Evolutionary conservation across 2,113 vertebrate species (phyloP).

Genomic region (Dasyprocta punctata): DNA sequence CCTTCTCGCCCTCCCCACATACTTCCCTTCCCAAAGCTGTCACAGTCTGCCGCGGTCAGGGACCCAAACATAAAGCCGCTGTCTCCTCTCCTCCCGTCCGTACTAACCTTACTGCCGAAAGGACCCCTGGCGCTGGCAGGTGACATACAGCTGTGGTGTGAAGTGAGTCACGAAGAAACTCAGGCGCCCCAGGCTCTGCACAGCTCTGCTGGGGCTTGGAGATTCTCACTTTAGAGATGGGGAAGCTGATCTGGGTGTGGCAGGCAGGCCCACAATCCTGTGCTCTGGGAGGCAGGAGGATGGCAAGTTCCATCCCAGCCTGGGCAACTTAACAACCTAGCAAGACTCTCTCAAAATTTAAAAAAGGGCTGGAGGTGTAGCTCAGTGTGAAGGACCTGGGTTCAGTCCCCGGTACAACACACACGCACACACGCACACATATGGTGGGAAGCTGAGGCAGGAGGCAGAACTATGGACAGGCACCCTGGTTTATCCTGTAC

Average conservation of each 20-base stretch:
- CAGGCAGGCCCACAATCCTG: not conserved
- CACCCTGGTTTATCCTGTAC: not conserved
- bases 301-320: not conserved
- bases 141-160: not conserved
- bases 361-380: not conserved
- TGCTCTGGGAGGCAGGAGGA: not conserved
- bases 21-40: not conserved
- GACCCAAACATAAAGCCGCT: not conserved
- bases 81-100: not conserved
- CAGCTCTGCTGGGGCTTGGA: not conserved
- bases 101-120: accelerated
- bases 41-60: not conserved
- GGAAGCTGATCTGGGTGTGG: not conserved
- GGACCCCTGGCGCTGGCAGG: not conserved
- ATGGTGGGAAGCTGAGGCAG: not conserved
- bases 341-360: not conserved
- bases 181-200: accelerated
- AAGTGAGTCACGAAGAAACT: accelerated
- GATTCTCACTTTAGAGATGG: no score
- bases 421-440: not conserved
- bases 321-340: not conserved
- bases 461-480: not conserved
- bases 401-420: not conserved
- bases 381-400: not conserved
- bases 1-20: accelerated